These are phyloP conservation scores for Tympanoctomys barrerae DNA, from an alignment of 2,797 vertebrate genomes.

Conservation along the genomic window DNA sequence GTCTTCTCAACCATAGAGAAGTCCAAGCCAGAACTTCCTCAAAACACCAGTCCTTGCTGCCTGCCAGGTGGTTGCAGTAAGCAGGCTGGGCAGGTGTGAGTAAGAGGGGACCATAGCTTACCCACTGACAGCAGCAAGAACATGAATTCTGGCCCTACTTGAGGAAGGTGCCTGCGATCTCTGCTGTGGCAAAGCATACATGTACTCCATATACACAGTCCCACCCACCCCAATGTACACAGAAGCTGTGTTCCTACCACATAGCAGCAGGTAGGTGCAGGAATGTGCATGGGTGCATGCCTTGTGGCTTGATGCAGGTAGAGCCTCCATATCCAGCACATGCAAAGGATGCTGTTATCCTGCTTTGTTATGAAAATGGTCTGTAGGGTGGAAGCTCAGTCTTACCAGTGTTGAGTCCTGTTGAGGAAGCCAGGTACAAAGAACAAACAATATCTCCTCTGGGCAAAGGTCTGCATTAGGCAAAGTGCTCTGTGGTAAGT, in stretches of 20 bases:
- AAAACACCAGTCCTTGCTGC: not conserved
- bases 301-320: not conserved
- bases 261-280: not conserved
- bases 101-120: not conserved
- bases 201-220: not conserved
- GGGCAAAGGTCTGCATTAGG: not conserved
- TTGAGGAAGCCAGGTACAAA: not conserved
- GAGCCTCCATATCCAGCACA: accelerated
- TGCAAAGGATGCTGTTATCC: accelerated
- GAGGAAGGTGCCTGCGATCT: too few species aligned
- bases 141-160: not conserved
- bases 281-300: accelerated
- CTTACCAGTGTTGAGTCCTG: not conserved
- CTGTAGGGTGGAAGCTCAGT: too few species aligned
- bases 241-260: not conserved
- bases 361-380: accelerated
- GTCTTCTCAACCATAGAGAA: not conserved
- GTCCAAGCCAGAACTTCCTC: not conserved
- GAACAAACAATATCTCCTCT: not conserved
- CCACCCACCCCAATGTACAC: not conserved
- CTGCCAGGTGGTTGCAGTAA: not conserved
- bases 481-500: not conserved
- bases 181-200: not conserved
- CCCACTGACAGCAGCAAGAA: not conserved
- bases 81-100: not conserved